phyloP scores from a whole-genome alignment of 2,797 vertebrate genomes.

The Vireo griseus region DNA sequence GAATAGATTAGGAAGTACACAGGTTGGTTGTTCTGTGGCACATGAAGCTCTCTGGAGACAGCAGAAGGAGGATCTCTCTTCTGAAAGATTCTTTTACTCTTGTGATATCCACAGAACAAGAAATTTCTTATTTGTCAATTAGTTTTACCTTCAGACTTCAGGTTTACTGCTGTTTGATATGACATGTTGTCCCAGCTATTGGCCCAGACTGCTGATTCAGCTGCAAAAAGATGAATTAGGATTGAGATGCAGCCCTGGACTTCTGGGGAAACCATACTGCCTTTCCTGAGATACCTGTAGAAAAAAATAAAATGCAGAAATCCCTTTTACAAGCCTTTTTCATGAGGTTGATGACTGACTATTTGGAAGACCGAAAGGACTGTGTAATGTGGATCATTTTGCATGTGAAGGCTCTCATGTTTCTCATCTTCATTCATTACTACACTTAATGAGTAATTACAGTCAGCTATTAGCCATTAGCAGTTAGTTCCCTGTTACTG shows the following conservation, averaged over 20 bases:
- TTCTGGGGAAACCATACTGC: background rate
- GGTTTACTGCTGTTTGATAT: background rate
- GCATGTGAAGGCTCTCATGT: background rate
- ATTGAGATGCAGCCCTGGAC: background rate
- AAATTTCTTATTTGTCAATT: background rate
- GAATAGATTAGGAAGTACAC: background rate
- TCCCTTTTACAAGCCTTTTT: background rate
- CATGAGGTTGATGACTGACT: background rate
- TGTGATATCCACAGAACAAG: rapidly evolving
- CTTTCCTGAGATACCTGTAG: background rate
- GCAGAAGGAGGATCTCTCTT: background rate
- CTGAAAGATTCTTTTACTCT: background rate
- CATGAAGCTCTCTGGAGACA: background rate
- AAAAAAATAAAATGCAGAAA: background rate
- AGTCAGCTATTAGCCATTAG: background rate
- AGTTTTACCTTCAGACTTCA: background rate
- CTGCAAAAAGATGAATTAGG: background rate
- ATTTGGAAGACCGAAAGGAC: background rate
- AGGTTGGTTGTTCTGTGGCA: background rate
- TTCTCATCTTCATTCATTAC: background rate
- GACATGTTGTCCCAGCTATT: background rate
- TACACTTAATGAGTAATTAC: background rate
- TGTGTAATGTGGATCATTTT: background rate
- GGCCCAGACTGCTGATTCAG: background rate
- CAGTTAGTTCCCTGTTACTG: background rate